Percentiles rank a stretch among this genome's conserved stretches.
Conservation (phyloP, 2,888 invertebrate genomes). For the Agrotis segetum region DNA sequence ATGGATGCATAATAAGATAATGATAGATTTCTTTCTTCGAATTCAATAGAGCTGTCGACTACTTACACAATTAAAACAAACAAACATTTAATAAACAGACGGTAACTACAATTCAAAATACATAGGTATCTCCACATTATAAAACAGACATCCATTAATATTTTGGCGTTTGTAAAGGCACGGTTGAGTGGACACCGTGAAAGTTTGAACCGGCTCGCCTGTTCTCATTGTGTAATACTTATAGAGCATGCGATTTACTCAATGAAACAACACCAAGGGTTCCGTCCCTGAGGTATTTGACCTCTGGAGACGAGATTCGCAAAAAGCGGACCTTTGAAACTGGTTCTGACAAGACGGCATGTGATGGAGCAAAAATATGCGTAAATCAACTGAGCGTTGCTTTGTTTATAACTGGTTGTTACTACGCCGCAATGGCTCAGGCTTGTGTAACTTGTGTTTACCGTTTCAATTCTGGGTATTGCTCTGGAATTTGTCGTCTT, state of each 20-base stretch:
- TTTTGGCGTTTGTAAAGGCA: constrained; percentile 51
- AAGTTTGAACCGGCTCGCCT: constrained; percentile 56
- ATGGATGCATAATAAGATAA: not conserved
- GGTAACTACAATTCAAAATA: constrained; percentile 24
- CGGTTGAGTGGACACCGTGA: constrained; percentile 60
- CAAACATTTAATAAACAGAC: not conserved
- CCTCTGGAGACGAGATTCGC: constrained; percentile 71
- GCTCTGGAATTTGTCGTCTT: constrained; percentile 6
- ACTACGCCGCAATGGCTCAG: constrained; percentile 20
- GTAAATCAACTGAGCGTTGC: constrained; percentile 44
- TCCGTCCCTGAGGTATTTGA: constrained; percentile 74
- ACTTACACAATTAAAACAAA: not conserved
- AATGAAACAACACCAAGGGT: constrained; percentile 69
- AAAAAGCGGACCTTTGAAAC: constrained; percentile 81
- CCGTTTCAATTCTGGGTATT: constrained; percentile 32
- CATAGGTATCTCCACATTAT: constrained; percentile 19
- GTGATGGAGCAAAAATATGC: constrained; percentile 64
- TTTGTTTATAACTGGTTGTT: constrained; percentile 40
- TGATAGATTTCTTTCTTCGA: not conserved
- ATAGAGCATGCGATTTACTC: constrained; percentile 70
- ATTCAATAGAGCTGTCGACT: constrained; percentile 9
- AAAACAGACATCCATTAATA: constrained; percentile 26
- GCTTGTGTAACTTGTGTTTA: constrained; percentile 36
- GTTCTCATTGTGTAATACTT: constrained; percentile 68
- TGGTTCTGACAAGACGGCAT: constrained; percentile 71